Conservation (phyloP, 2,113 vertebrate genomes). For the Epinephelus moara region DNA sequence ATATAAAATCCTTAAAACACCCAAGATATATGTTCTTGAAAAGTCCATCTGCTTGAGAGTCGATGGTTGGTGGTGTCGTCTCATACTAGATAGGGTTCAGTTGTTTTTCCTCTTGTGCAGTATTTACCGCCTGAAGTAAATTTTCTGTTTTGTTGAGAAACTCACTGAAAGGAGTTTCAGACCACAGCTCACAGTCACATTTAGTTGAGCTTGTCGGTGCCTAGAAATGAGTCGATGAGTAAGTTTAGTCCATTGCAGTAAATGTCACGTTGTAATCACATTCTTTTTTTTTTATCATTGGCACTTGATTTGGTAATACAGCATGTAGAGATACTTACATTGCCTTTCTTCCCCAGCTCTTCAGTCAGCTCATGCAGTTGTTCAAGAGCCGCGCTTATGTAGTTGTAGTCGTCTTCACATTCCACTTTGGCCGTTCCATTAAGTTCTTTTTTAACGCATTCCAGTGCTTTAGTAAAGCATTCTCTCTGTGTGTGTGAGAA, state of each 20-base stretch:
- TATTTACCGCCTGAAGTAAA: background rate
- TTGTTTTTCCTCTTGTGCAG: too few species aligned
- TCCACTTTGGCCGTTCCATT: accelerated
- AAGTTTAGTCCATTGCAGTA: background rate
- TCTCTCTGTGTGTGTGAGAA: slow-evolving; percentile 35
- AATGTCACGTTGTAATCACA: background rate
- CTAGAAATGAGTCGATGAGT: slow-evolving; percentile 17
- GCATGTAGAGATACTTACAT: slow-evolving; percentile 46
- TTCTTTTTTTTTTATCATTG: background rate
- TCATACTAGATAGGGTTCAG: background rate
- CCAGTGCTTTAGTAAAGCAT: slow-evolving; percentile 63
- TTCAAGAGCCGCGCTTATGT: accelerated
- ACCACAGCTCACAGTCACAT: slow-evolving; percentile 39
- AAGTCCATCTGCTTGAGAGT: background rate
- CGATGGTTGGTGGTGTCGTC: background rate
- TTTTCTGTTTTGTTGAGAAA: background rate
- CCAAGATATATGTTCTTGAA: background rate
- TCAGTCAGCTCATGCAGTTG: accelerated
- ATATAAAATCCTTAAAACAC: background rate
- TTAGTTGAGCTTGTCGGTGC: accelerated
- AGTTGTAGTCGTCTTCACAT: accelerated
- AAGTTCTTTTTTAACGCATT: slow-evolving; percentile 70
- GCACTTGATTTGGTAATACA: background rate
- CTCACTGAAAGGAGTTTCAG: accelerated
- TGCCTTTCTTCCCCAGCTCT: accelerated